These are phyloP conservation scores for Ptilonorhynchus violaceus DNA, from an alignment of 2,113 vertebrate genomes.

Conservation along the genomic window DNA sequence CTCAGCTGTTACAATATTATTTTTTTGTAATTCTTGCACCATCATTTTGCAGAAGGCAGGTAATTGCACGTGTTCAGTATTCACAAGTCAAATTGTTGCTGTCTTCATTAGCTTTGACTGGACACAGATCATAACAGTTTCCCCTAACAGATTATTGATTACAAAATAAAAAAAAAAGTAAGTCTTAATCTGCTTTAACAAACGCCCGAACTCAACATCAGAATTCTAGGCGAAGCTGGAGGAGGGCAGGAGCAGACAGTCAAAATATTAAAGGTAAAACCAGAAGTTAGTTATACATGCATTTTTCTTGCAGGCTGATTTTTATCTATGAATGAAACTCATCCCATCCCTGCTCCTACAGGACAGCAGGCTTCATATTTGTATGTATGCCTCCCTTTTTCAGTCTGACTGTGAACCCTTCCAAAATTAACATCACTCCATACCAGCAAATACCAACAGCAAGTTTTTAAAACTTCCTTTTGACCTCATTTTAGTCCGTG, in stretches of 20 bases:
- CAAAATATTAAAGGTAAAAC: not conserved
- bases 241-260: not conserved
- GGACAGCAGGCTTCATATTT: not conserved
- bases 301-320: not conserved
- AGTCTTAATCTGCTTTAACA: not conserved
- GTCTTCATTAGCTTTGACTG: not conserved
- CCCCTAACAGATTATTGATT: not conserved
- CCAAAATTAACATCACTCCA: constrained; percentile 39
- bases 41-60: not conserved
- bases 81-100: not conserved
- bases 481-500: not conserved
- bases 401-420: not conserved
- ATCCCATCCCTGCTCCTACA: not conserved
- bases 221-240: not conserved
- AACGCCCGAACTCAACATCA: not conserved
- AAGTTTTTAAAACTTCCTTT: constrained; percentile 30
- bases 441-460: constrained; percentile 4
- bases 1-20: not conserved
- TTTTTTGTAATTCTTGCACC: not conserved
- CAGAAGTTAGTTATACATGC: not conserved
- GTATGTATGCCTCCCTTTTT: not conserved
- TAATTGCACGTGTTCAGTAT: not conserved
- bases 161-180: not conserved
- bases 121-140: not conserved
- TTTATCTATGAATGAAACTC: not conserved